Evolutionary conservation across 2,113 vertebrate species (phyloP).

Genomic region (Galbula dea): DNA sequence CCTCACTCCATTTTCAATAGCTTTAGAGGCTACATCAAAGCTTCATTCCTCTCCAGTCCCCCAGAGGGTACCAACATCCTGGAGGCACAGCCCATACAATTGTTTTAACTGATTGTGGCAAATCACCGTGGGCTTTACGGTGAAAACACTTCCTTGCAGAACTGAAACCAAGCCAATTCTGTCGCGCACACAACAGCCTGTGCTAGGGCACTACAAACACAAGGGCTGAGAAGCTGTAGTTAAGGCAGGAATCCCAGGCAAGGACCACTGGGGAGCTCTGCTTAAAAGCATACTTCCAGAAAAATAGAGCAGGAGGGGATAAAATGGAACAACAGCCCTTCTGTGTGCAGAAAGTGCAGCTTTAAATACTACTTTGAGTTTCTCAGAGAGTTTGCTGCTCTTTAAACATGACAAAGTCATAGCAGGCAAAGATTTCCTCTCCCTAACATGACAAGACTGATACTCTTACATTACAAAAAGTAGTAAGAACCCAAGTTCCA

Average conservation of each 20-base stretch:
- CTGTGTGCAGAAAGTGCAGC: background rate
- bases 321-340: background rate
- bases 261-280: background rate
- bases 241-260: background rate
- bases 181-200: fast-evolving
- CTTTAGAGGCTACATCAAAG: background rate
- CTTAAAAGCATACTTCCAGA: background rate
- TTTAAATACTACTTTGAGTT: background rate
- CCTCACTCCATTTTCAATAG: background rate
- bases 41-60: background rate
- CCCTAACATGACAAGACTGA: background rate
- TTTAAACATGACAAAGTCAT: background rate
- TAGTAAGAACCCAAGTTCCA: background rate
- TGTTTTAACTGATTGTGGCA: background rate
- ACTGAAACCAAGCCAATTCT: background rate
- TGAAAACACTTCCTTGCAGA: background rate
- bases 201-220: background rate
- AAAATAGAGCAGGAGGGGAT: background rate
- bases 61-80: background rate
- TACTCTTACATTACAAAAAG: background rate
- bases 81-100: background rate
- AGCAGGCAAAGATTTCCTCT: background rate
- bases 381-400: background rate
- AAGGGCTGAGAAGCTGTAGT: background rate
- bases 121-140: background rate